Conservation (phyloP, 2,888 invertebrate species). For the Lutraria lutraria region DNA sequence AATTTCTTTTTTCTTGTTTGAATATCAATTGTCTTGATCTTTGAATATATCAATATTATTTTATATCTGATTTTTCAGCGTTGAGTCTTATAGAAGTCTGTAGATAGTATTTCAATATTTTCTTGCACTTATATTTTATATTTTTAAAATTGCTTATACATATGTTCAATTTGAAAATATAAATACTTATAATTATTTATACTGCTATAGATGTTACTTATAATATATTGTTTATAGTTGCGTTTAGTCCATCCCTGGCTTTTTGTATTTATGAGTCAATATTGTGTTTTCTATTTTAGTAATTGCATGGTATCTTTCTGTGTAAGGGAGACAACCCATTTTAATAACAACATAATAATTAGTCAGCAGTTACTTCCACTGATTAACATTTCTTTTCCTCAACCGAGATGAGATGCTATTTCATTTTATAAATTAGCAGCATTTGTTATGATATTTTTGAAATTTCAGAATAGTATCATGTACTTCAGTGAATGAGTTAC, state of each 20-base stretch:
- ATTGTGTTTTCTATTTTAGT: slow-evolving; percentile 1
- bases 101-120: not conserved
- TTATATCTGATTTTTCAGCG: not conserved
- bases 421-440: not conserved
- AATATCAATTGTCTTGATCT: not conserved
- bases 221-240: slow-evolving; percentile 4
- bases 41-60: not conserved
- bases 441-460: not conserved
- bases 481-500: not conserved
- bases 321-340: slow-evolving; percentile 38
- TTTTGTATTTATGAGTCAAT: not conserved
- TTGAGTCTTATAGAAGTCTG: not conserved
- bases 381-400: not conserved
- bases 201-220: not conserved
- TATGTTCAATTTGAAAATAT: not conserved
- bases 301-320: slow-evolving; percentile 13
- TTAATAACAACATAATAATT: not conserved
- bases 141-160: not conserved
- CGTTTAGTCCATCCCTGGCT: not conserved
- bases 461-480: not conserved
- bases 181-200: not conserved
- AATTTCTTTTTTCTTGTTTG: not conserved
- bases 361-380: slow-evolving; percentile 26
- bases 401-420: not conserved
- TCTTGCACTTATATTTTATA: not conserved